Conservation (phyloP, 2,113 vertebrate genomes). For the Strix uralensis region DNA sequence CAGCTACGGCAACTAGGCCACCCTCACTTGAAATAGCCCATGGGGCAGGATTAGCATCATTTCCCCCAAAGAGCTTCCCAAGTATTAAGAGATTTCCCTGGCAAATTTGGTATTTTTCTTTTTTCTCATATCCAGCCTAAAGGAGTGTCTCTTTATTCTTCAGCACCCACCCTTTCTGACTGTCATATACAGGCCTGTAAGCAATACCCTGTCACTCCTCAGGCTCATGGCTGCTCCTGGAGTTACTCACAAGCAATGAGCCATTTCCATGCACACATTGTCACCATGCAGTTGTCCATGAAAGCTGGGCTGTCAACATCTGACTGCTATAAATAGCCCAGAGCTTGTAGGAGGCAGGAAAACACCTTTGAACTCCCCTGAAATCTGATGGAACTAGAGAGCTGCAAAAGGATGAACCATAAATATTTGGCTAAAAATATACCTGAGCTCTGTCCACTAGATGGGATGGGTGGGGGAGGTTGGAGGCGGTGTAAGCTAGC, state of each 20-base stretch:
- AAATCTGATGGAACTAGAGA: background rate
- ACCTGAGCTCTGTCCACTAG: background rate
- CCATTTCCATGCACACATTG: background rate
- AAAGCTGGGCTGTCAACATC: background rate
- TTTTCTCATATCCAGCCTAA: background rate
- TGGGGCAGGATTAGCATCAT: background rate
- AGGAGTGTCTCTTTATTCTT: background rate
- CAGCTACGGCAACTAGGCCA: background rate
- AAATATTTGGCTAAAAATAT: background rate
- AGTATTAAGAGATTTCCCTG: background rate
- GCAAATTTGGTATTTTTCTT: background rate
- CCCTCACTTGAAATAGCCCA: conserved; percentile 18
- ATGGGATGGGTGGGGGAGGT: background rate
- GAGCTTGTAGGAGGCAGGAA: background rate
- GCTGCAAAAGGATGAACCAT: background rate
- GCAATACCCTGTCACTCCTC: rapidly evolving
- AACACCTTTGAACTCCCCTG: background rate
- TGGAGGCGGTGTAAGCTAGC: background rate
- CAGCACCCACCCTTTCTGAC: background rate
- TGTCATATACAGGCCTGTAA: background rate
- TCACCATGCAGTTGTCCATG: background rate
- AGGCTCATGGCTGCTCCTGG: background rate
- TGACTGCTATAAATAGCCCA: background rate
- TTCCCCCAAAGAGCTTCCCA: background rate
- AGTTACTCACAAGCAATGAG: background rate